Evolutionary conservation across 2,113 vertebrate species (phyloP).

Genomic region (Psittacus erithacus): DNA sequence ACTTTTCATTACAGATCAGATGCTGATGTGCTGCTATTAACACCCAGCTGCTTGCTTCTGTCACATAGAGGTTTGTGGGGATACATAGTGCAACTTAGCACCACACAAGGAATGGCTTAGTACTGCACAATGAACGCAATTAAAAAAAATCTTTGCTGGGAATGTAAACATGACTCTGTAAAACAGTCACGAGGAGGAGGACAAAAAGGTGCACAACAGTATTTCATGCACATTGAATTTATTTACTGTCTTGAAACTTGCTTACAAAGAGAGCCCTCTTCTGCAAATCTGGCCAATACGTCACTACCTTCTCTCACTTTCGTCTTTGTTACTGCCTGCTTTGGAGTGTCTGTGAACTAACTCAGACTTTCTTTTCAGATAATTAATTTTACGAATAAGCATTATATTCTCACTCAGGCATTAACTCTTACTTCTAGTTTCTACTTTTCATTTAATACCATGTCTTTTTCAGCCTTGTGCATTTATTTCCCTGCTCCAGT

Average conservation of each 20-base stretch:
- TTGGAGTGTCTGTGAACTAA: background rate
- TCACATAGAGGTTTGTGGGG: background rate
- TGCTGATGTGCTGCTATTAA: slow-evolving; percentile 1
- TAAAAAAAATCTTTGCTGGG: background rate
- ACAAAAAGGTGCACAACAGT: background rate
- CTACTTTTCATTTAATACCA: background rate
- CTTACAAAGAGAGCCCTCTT: background rate
- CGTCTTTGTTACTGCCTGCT: background rate
- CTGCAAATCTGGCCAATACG: rapidly evolving
- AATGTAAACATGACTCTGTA: background rate
- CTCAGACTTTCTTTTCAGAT: background rate
- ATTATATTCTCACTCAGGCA: background rate
- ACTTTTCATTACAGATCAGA: slow-evolving; percentile 42
- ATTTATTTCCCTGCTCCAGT: background rate
- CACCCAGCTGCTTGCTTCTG: background rate
- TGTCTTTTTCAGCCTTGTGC: background rate
- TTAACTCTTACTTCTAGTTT: background rate
- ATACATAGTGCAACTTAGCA: background rate
- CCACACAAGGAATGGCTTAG: background rate
- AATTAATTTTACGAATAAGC: background rate
- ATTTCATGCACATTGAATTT: background rate
- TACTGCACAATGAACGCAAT: background rate
- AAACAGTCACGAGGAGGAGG: background rate
- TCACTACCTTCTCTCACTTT: background rate
- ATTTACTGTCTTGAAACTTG: background rate